Percentiles rank a stretch among this genome's conserved stretches.
Conservation (phyloP, 2,113 vertebrate genomes). For the Percina caprodes region DNA sequence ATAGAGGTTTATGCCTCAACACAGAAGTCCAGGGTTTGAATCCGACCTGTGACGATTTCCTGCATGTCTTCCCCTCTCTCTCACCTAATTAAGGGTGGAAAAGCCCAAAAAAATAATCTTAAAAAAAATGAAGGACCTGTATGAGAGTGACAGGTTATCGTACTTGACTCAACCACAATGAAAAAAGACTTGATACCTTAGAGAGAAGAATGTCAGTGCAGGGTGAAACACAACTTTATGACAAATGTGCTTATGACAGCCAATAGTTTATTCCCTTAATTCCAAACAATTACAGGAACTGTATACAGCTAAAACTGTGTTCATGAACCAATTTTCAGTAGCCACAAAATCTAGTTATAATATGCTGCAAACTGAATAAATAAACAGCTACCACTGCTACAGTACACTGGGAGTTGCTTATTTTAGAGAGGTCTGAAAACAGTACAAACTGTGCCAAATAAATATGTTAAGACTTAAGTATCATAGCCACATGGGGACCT, state of each 20-base stretch:
- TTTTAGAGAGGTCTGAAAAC: slow-evolving; percentile 27
- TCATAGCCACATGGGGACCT: slow-evolving; percentile 64
- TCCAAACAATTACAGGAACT: not conserved
- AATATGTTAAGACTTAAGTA: slow-evolving; percentile 57
- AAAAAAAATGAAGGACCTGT: not conserved
- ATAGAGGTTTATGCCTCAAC: too few relatives aligned
- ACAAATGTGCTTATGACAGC: slow-evolving; percentile 19
- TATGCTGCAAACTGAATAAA: not conserved
- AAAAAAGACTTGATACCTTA: not conserved
- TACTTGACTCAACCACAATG: not conserved
- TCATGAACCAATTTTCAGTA: not conserved
- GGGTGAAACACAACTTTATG: slow-evolving; percentile 10
- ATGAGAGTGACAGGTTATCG: slow-evolving; percentile 7
- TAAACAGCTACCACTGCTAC: not conserved
- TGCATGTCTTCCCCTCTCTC: too few relatives aligned
- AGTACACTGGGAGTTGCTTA: slow-evolving; percentile 3
- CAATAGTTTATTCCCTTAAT: slow-evolving; percentile 6
- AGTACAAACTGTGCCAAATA: slow-evolving; percentile 40
- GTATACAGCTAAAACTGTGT: not conserved
- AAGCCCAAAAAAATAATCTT: too few relatives aligned
- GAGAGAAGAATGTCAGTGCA: not conserved
- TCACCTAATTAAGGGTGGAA: too few relatives aligned
- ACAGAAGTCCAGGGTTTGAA: too few relatives aligned
- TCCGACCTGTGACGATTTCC: too few relatives aligned
- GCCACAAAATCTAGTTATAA: not conserved